Evolutionary conservation across 23 tunicate species (phyloP), one percentile per base, ranked within the genome.

Genomic region (Botrylloides violaceus): DNA sequence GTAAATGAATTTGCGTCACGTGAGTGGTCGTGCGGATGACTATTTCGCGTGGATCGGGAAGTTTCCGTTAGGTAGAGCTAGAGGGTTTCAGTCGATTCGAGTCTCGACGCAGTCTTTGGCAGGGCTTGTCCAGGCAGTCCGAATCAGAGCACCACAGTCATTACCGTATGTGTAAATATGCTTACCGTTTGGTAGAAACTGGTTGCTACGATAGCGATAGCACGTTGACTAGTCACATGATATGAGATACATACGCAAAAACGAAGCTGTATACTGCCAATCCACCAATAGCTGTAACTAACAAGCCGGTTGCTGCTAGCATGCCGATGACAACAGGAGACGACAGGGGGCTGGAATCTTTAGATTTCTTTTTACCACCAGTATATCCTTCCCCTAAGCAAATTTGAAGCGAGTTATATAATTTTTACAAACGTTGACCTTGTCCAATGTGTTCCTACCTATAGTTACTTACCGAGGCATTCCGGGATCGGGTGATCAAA

Each of bases 231-330:
- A n/a, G n/a, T n/a, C n/a, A n/a, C n/a, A n/a, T n/a, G 53, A 43
- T 7, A 9, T 43, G 15, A 15, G 15, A 35, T 58, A 70, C 97
- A 82, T 74, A 90, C 97, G 97, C 89, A 43, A 90, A 37, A 1
- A 90, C 66, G 47, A 75, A 78, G 12, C 82, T 76, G 60, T 90
- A 90, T 30, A 72, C 49, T 19, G 82, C 23, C 27, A 83, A 83
- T 4, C 78, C 97, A 4, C 62, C 64, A 18, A 70, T 75, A 7
- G 84, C 81, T 5, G 66, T 25, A 2, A 83, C 28, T 3, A 83
- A 73, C n/a, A 83, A 70, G 34, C 85, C 86, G 1, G 85, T 84
- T 7, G 83, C 85, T 23, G 78, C 78, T n/a, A 90, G 65, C 89
- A 90, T 83, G 70, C 89, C 70, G 36, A 90, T 73, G 3, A 71